phyloP scores from a whole-genome alignment of 2,888 invertebrate genomes.

The Embidobia sp. region DNA sequence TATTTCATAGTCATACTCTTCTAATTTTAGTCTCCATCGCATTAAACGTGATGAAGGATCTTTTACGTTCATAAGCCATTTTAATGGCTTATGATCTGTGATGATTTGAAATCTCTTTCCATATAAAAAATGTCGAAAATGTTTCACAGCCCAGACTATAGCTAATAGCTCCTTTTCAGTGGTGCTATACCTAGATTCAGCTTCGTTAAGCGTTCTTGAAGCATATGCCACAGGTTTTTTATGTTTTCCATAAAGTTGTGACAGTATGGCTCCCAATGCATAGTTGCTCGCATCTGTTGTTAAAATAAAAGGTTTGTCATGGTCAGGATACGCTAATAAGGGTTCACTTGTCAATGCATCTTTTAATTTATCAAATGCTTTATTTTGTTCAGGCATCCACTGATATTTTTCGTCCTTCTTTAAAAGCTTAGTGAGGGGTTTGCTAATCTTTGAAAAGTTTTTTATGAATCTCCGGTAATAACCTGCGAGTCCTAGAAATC shows the following conservation, averaged over 20 bases:
- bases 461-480: not conserved
- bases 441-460: not conserved
- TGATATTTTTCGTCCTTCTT: not conserved
- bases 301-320: constrained; percentile 4
- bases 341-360: not conserved
- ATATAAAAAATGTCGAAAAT: not conserved
- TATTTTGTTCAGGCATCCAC: constrained; percentile 2
- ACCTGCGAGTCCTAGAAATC: constrained; percentile 3
- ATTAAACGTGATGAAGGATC: constrained; percentile 2
- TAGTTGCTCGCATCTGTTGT: constrained; percentile 4
- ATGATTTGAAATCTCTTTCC: not conserved
- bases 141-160: not conserved
- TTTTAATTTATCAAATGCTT: constrained; percentile 3
- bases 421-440: not conserved
- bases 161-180: not conserved
- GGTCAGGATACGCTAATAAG: not conserved
- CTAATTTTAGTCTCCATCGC: not conserved
- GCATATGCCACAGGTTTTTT: not conserved
- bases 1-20: not conserved
- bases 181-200: not conserved
- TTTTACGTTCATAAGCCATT: not conserved
- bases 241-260: not conserved
- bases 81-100: constrained; percentile 8
- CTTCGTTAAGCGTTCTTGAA: not conserved
- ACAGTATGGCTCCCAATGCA: not conserved